Evolutionary conservation across 2,888 invertebrate genomes (phyloP).

Genomic region (Oligia strigilis): DNA sequence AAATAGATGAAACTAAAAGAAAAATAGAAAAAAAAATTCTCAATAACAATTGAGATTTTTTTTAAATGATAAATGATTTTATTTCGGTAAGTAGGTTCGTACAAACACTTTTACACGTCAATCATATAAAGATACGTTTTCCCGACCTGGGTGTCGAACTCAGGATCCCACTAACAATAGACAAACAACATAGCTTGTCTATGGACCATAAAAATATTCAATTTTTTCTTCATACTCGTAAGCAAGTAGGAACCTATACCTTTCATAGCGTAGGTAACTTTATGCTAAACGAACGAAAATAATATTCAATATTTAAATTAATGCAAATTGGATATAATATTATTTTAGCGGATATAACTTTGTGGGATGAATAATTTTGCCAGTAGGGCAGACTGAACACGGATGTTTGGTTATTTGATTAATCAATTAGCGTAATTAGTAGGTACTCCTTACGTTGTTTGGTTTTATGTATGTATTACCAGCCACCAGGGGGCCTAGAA

Average conservation of each 20-base stretch:
- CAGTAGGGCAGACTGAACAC: slow-evolving; percentile 19
- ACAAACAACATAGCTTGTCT: background rate
- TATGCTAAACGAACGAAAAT: slow-evolving; percentile 36
- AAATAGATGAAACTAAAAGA: background rate
- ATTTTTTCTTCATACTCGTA: background rate
- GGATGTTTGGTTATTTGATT: slow-evolving; percentile 16
- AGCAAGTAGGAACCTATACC: background rate
- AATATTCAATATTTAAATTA: slow-evolving; percentile 54
- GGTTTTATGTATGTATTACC: background rate
- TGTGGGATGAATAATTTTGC: slow-evolving; percentile 18
- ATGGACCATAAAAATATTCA: background rate
- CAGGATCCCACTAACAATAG: background rate
- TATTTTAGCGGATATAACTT: slow-evolving; percentile 35
- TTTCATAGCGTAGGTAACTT: slow-evolving; percentile 19
- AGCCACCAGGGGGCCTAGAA: too few relatives aligned
- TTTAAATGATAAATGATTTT: too few relatives aligned
- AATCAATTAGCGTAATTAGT: background rate
- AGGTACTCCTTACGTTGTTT: background rate
- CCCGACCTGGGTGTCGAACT: too few relatives aligned
- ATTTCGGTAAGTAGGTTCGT: too few relatives aligned
- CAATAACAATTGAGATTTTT: too few relatives aligned
- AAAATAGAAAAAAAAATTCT: too few relatives aligned
- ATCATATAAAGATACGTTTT: background rate
- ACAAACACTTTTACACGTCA: too few relatives aligned
- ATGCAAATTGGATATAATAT: slow-evolving; percentile 41